Percentiles rank a stretch among this genome's conserved stretches.
Evolutionary conservation across 2,113 vertebrate genomes (phyloP).

Genomic region (Actinemys pallida): DNA sequence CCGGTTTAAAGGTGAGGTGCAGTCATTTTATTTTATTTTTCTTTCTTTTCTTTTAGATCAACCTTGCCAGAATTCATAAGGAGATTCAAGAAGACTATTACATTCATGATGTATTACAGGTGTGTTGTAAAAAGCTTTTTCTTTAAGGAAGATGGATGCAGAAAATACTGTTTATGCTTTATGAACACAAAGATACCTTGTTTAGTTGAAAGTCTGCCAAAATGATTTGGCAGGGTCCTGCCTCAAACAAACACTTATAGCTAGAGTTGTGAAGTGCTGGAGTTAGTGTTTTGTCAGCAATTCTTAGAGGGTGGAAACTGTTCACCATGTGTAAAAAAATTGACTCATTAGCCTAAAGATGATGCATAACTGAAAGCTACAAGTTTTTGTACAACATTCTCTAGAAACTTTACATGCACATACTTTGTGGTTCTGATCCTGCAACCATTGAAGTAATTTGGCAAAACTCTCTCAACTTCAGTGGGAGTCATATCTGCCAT

Average conservation of each 20-base stretch:
- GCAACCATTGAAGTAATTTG: neutral
- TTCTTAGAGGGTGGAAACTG: neutral
- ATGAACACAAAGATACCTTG: neutral
- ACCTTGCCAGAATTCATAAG: neutral
- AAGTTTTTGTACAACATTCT: no score
- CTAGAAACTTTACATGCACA: no score
- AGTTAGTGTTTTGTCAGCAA: neutral
- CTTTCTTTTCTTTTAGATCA: neutral
- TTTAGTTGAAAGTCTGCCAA: neutral
- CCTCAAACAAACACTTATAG: neutral
- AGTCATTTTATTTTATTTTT: neutral
- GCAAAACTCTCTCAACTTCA: neutral
- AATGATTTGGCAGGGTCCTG: neutral
- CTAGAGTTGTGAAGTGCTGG: neutral
- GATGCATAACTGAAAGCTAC: neutral
- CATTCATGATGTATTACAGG: neutral
- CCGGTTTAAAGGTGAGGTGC: no score
- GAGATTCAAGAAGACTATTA: neutral
- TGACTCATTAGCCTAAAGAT: neutral
- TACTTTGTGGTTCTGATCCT: neutral
- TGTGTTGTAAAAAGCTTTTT: accelerated
- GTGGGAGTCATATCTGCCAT: no score
- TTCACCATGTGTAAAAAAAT: neutral
- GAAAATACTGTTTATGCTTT: neutral
- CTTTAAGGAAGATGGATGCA: neutral